Base-by-base conservation (phyloP, 2,888 invertebrate genomes). In the Graphium colonna region DNA sequence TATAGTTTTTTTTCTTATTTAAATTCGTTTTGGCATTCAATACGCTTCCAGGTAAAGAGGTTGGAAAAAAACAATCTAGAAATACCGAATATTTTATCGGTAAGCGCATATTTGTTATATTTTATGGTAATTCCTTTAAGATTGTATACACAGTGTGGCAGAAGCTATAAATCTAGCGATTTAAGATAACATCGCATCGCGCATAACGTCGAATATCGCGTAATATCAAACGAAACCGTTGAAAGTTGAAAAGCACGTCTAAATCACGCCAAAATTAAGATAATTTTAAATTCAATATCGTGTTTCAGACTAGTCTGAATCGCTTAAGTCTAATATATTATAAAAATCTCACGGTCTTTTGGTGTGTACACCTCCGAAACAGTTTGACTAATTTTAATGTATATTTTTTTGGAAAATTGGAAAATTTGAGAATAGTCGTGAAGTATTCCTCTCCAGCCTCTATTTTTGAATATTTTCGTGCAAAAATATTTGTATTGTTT, bases 241-340 rank as follows among this genome's bases (percentile, higher is more conserved):
- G 8, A 45, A 45, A 45, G 1, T 33, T 45, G 31, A 33, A 31
- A 45, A 10, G 15, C n/a, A 17, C 15, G n/a, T 45, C 16, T 45
- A 45, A 45, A 45, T 33, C 16, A 45, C n/a, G 15, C 15, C 3
- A 3, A 9, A 15, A 17, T 33, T 45, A 45, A 15, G n/a, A 33
- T 16, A 31, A n/a, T 44, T 31, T n/a, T 15, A 31, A 44, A 44
- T 28, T 10, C 28, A 44, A 15, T 31, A 1, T 45, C 33, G 18
- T 12, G 17, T 18, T 36, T 12, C 4, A 2, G 12, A 36, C 12
- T 18, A 7, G 1, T 31, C 10, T 42, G n/a, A 42, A 21, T 42
- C 13, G 2, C n/a, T n/a, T n/a, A n/a, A n/a, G n/a, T n/a, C n/a
- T n/a, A n/a, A n/a, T n/a, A n/a, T n/a, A n/a, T n/a, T n/a, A n/a